These are phyloP conservation scores for Gymnopithys bicolor DNA, from an alignment of 2,797 vertebrate species.

Conservation along the genomic window DNA sequence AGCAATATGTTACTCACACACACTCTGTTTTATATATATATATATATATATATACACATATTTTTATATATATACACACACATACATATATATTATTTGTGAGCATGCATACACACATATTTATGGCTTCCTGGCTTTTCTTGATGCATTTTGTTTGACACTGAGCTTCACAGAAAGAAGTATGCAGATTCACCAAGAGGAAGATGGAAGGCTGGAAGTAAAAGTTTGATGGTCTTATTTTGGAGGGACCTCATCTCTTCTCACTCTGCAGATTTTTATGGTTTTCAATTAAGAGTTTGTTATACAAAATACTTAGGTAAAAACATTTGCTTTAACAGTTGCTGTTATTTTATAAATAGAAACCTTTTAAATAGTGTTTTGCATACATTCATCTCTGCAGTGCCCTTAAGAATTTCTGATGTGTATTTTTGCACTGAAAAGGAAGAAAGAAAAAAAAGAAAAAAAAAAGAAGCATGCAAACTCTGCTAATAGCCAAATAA, in stretches of 20 bases:
- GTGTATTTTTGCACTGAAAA: neutral
- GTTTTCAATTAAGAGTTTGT: neutral
- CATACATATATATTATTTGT: neutral
- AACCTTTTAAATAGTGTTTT: neutral
- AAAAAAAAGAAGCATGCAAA: neutral
- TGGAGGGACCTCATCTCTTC: neutral
- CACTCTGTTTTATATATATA: neutral
- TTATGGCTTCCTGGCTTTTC: neutral
- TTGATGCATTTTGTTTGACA: neutral
- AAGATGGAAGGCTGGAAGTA: neutral
- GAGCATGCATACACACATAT: neutral
- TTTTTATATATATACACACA: neutral
- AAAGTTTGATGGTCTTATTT: neutral
- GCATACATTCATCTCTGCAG: neutral
- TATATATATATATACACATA: neutral
- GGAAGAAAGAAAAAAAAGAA: too few relatives aligned
- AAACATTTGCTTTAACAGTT: neutral
- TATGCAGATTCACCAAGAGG: neutral
- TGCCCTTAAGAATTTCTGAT: neutral
- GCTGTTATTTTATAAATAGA: neutral
- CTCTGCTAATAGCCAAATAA: neutral
- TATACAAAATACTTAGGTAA: neutral
- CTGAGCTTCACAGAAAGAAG: neutral
- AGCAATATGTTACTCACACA: neutral
- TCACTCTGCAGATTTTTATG: neutral